These are phyloP conservation scores for Drosophila kanekoi DNA, from an alignment of 2,888 invertebrate genomes.

Conservation along the genomic window DNA sequence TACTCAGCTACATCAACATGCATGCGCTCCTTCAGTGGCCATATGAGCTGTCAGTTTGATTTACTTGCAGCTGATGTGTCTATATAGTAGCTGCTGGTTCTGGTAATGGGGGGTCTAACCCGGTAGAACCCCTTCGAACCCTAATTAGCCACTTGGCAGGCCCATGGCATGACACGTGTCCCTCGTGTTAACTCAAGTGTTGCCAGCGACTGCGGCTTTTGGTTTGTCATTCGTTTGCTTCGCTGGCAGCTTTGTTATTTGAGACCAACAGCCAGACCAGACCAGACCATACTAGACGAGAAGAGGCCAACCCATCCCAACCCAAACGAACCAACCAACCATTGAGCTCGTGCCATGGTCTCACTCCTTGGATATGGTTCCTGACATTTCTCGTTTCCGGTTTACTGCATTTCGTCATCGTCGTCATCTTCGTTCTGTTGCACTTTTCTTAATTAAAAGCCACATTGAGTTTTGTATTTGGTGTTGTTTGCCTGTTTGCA, in stretches of 20 bases:
- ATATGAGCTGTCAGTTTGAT: conserved; percentile 44
- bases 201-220: conserved; percentile 55
- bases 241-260: conserved; percentile 55
- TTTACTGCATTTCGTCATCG: conserved; percentile 58
- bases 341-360: conserved; percentile 27
- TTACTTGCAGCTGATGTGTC: conserved; percentile 37
- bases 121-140: conserved; percentile 24
- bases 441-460: conserved; percentile 68
- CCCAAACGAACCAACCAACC: conserved; percentile 13
- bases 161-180: conserved; percentile 56
- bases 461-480: conserved; percentile 40
- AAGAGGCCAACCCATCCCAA: conserved; percentile 8
- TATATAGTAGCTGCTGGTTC: conserved; percentile 16
- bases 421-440: conserved; percentile 48
- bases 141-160: conserved; percentile 66
- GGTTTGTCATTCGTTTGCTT: conserved; percentile 52
- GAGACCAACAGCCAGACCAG: conserved; percentile 40
- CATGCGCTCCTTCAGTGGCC: conserved; percentile 10
- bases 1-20: not conserved
- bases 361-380: conserved; percentile 10
- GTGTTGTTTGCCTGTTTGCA: conserved; percentile 27
- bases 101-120: conserved; percentile 9
- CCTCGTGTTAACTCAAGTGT: conserved; percentile 71
- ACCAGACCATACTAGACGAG: not conserved
- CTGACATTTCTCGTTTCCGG: conserved; percentile 57